A percentile compares a stretch with the other conserved stretches of the same genome.
These are phyloP conservation scores for Ictidomys tridecemlineatus DNA, from an alignment of 2,113 vertebrate genomes.

Conservation along the genomic window DNA sequence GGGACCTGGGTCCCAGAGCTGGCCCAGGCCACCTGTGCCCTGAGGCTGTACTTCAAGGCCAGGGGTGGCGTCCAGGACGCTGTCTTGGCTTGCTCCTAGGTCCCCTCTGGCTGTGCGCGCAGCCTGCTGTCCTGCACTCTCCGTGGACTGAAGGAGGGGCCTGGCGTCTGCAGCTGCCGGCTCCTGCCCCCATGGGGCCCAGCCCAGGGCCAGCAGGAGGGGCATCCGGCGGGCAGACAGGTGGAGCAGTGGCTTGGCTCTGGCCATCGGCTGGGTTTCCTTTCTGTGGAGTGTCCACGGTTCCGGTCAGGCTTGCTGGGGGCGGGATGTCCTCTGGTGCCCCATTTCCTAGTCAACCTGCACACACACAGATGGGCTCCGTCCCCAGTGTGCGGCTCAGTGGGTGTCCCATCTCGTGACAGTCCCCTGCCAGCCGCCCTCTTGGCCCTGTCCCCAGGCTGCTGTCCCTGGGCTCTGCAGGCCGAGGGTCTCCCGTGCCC, in stretches of 20 bases:
- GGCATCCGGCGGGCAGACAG: accelerated
- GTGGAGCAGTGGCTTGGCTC: accelerated
- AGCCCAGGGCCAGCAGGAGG: not conserved
- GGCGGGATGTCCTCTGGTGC: not conserved
- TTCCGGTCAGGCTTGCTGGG: accelerated
- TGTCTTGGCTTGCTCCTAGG: not conserved
- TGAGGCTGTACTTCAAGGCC: not conserved
- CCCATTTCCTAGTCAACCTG: accelerated
- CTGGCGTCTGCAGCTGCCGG: accelerated
- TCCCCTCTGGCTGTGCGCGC: not conserved
- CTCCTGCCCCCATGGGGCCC: not conserved
- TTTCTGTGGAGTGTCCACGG: not conserved
- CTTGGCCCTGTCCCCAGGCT: not conserved
- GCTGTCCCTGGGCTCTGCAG: not conserved
- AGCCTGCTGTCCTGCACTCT: accelerated
- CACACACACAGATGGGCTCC: not conserved
- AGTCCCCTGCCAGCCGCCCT: not conserved
- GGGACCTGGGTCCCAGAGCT: not conserved
- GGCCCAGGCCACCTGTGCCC: not conserved
- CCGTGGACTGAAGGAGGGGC: not conserved
- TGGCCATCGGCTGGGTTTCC: not conserved
- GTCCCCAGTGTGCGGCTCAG: not conserved
- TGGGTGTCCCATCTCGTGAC: accelerated
- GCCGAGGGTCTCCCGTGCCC: too few relatives aligned
- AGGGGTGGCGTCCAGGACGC: accelerated